phyloP scores from a whole-genome alignment of 2,888 invertebrate species.

The Parascotia fuliginaria region DNA sequence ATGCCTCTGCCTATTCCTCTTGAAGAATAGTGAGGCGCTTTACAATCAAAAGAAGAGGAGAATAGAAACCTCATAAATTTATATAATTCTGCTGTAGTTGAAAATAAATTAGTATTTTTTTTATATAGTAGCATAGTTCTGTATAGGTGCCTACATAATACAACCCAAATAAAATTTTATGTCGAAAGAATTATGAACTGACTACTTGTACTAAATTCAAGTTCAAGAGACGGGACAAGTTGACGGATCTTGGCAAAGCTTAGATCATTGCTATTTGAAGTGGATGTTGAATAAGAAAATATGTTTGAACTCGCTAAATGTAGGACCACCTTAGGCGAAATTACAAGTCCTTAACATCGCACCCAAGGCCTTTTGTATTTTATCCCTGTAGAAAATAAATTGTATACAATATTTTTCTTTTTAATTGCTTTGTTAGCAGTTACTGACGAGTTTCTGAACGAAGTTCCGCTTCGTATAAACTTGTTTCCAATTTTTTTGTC shows the following conservation, averaged over 20 bases:
- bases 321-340: conserved; percentile 43
- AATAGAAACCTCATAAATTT: too few relatives aligned
- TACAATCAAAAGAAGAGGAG: too few relatives aligned
- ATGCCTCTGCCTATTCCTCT: too few relatives aligned
- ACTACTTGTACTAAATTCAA: conserved; percentile 46
- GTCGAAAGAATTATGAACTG: conserved; percentile 21
- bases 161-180: conserved; percentile 14
- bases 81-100: too few relatives aligned
- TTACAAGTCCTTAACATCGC: conserved; percentile 52
- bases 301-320: conserved; percentile 48
- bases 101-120: too few relatives aligned
- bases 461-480: conserved; percentile 30
- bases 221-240: conserved; percentile 34
- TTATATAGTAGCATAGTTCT: too few relatives aligned
- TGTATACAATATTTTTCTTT: conserved; percentile 38
- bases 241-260: conserved; percentile 16
- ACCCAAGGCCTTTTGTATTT: conserved; percentile 37
- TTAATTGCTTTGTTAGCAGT: conserved; percentile 56
- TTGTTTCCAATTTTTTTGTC: conserved; percentile 34
- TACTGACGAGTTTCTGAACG: conserved; percentile 41
- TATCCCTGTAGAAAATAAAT: conserved; percentile 32
- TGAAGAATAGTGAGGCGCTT: too few relatives aligned
- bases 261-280: conserved; percentile 36
- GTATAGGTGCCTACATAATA: too few relatives aligned
- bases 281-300: conserved; percentile 55